These are phyloP conservation scores for Redunca redunca DNA, from an alignment of 2,113 vertebrate species.

Conservation along the genomic window DNA sequence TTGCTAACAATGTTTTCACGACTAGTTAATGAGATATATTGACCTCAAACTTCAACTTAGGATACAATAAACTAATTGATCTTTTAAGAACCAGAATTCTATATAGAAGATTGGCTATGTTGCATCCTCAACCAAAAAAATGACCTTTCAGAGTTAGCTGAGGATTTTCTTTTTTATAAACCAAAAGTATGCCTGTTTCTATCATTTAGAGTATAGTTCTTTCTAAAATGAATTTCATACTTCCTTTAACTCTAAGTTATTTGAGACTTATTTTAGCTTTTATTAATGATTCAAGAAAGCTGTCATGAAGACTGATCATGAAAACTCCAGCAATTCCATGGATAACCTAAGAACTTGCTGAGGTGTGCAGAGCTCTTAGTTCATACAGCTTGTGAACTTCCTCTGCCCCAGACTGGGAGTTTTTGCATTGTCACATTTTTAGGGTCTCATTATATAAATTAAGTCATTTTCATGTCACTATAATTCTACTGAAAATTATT, in stretches of 20 bases:
- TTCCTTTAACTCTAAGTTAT: background rate
- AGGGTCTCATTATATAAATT: background rate
- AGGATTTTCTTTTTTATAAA: background rate
- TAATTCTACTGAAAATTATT: background rate
- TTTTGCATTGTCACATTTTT: background rate
- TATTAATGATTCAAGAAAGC: background rate
- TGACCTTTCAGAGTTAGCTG: background rate
- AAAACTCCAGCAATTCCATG: background rate
- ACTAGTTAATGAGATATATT: slow-evolving; percentile 51
- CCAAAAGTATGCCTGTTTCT: background rate
- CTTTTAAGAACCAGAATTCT: slow-evolving; percentile 9
- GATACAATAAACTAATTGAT: background rate
- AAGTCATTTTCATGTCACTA: background rate
- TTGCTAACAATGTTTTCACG: slow-evolving; percentile 30
- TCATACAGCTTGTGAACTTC: background rate
- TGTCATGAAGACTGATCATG: background rate
- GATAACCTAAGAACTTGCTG: background rate
- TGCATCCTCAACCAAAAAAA: background rate
- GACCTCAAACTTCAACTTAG: background rate
- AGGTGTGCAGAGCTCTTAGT: background rate
- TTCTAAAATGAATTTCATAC: background rate
- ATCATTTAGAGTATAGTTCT: background rate
- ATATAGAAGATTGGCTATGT: background rate
- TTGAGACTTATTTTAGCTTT: background rate
- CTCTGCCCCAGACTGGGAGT: background rate